These are phyloP conservation scores for Rhizoglyphus robini DNA, from an alignment of 1,140 invertebrate species.

Conservation along the genomic window DNA sequence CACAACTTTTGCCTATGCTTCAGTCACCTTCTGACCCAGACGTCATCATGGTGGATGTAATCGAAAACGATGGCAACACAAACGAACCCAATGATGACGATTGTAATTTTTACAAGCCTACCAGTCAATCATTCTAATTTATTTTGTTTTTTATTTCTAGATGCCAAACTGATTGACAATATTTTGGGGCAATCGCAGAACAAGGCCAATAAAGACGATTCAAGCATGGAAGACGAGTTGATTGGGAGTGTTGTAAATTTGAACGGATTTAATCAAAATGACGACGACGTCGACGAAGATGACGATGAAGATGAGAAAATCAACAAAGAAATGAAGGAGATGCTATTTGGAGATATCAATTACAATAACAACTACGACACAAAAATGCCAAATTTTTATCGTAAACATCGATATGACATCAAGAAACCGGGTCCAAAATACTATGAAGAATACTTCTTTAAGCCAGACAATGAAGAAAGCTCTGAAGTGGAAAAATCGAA, in stretches of 20 bases:
- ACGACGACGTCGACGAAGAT: slow-evolving; percentile 6
- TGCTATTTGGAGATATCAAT: slow-evolving; percentile 27
- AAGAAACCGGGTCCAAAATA: slow-evolving; percentile 76
- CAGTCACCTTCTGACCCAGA: neutral
- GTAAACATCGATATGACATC: slow-evolving; percentile 74
- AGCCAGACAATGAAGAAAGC: neutral
- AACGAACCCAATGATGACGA: neutral
- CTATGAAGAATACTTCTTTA: slow-evolving; percentile 36
- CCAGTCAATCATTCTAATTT: neutral
- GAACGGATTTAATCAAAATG: no score
- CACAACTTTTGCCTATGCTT: no score
- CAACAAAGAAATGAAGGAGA: slow-evolving; percentile 16
- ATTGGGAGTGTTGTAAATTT: no score
- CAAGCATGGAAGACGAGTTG: no score
- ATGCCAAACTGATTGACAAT: no score
- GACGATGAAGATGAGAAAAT: neutral
- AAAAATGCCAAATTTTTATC: slow-evolving; percentile 46
- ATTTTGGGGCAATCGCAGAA: no score
- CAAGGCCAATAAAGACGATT: no score
- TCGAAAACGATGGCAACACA: neutral
- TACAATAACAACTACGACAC: slow-evolving; percentile 29
- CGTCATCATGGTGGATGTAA: neutral
- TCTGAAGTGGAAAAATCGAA: neutral
- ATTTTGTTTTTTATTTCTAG: neutral
- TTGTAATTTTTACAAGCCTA: neutral